These are phyloP conservation scores for Ornithoptera priamus DNA, from an alignment of 2,888 invertebrate genomes.

Conservation along the genomic window DNA sequence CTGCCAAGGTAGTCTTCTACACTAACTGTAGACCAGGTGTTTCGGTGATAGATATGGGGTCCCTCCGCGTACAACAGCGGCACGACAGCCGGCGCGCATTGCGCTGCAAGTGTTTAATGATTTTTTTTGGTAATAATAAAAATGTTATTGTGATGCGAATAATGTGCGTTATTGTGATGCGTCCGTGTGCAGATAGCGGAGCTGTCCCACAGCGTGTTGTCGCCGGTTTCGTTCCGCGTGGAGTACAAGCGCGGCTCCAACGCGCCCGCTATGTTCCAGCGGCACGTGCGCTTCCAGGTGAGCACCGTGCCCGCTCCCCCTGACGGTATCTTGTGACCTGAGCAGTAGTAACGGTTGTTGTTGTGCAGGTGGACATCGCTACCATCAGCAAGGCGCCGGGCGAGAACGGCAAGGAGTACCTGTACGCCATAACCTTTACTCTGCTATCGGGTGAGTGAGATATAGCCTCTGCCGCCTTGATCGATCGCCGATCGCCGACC, in stretches of 20 bases:
- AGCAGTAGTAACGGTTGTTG: background rate
- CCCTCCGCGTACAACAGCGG: too few species aligned
- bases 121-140: too few species aligned
- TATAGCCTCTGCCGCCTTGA: background rate
- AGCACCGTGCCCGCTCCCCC: background rate
- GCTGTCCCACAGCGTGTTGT: conserved; percentile 97
- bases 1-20: background rate
- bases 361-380: conserved; percentile 86
- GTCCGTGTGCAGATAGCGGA: conserved; percentile 90
- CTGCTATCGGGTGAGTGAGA: conserved; percentile 89
- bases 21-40: background rate
- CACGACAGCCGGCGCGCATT: too few species aligned
- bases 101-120: too few species aligned
- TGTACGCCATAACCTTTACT: conserved; percentile 97
- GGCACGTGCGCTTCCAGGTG: conserved; percentile 96
- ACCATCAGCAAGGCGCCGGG: conserved; percentile 90
- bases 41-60: too few species aligned
- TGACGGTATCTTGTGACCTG: too few species aligned
- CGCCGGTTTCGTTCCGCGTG: conserved; percentile 98
- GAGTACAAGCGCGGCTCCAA: conserved; percentile 97
- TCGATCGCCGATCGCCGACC: background rate
- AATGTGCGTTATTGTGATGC: too few species aligned
- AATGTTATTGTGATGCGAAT: too few species aligned
- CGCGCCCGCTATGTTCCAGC: conserved; percentile 97
- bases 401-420: conserved; percentile 84